Conservation (phyloP, 2,888 invertebrate genomes). For the Nebria salina region DNA sequence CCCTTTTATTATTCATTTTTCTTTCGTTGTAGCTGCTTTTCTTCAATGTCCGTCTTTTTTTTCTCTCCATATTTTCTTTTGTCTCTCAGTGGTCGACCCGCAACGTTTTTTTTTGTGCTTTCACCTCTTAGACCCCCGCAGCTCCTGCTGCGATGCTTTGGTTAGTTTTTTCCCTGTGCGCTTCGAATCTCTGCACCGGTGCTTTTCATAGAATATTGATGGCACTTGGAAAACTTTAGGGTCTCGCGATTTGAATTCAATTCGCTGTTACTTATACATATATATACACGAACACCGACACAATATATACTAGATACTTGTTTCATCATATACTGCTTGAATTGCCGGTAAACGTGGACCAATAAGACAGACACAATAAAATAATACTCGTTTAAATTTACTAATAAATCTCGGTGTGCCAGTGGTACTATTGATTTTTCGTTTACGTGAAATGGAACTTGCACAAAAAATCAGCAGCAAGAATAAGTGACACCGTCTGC, state of each 20-base stretch:
- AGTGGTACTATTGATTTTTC: background rate
- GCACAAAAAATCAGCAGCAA: background rate
- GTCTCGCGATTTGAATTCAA: conserved; percentile 44
- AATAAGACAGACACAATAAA: background rate
- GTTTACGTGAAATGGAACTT: background rate
- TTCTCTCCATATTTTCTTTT: background rate
- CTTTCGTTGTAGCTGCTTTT: conserved; percentile 25
- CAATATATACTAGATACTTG: conserved; percentile 22
- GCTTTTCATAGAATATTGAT: conserved; percentile 46
- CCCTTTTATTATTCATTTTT: conserved; percentile 19
- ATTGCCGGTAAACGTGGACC: background rate
- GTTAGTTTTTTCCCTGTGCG: conserved; percentile 24
- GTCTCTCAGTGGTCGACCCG: background rate
- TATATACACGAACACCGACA: background rate
- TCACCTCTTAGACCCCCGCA: background rate
- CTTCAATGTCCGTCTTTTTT: background rate
- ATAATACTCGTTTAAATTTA: background rate
- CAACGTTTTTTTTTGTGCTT: conserved; percentile 29
- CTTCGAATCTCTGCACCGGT: conserved; percentile 42
- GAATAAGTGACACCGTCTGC: conserved; percentile 4
- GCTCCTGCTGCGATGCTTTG: background rate
- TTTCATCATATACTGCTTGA: conserved; percentile 21
- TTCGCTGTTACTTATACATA: conserved; percentile 39
- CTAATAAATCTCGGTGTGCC: background rate
- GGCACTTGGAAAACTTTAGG: conserved; percentile 45